Percentiles rank a stretch among this genome's conserved stretches.
Conservation (phyloP, 2,113 vertebrate genomes). For the Guaruba guarouba region DNA sequence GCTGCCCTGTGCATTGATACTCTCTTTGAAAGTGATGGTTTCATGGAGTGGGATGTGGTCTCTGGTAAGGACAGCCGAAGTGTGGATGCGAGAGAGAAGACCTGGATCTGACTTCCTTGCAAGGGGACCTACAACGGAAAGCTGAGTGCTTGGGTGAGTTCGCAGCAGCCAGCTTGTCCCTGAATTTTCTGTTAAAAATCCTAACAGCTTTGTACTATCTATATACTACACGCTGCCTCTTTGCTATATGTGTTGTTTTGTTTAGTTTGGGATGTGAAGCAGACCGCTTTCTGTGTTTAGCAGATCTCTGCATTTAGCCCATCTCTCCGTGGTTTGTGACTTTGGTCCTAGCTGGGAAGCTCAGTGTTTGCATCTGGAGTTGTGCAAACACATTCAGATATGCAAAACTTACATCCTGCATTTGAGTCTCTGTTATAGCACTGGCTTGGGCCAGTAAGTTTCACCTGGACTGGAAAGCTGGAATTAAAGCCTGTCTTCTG, state of each 20-base stretch:
- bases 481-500: background rate
- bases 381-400: background rate
- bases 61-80: background rate
- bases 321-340: background rate
- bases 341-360: background rate
- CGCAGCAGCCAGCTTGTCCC: background rate
- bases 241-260: background rate
- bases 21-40: background rate
- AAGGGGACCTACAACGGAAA: background rate
- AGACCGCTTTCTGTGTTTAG: background rate
- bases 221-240: background rate
- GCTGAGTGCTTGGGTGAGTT: conserved; percentile 47
- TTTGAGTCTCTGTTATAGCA: background rate
- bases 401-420: background rate
- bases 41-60: background rate
- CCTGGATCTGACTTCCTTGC: background rate
- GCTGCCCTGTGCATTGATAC: accelerated
- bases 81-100: background rate
- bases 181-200: background rate
- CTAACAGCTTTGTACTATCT: background rate
- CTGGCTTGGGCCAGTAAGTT: background rate
- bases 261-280: background rate
- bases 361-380: background rate
- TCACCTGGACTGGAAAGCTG: background rate
- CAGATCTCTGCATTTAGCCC: background rate